These are phyloP conservation scores for Molossus alvarezi DNA, from an alignment of 2,797 vertebrate genomes.

Conservation along the genomic window DNA sequence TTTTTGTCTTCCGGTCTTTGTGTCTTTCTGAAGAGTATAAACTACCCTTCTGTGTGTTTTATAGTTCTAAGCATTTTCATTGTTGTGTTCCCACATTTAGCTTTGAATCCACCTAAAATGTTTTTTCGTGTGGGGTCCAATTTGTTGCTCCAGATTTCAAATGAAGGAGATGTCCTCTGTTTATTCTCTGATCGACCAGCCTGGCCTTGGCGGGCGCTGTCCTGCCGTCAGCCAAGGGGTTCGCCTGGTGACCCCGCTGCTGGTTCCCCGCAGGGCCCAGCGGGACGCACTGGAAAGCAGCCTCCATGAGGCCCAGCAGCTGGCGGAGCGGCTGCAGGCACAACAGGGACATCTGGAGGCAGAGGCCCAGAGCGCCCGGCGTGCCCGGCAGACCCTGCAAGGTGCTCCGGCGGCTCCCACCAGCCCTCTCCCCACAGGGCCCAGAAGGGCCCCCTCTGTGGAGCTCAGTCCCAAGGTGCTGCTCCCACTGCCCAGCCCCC, in stretches of 20 bases:
- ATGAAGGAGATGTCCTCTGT: background rate
- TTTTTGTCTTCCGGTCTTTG: background rate
- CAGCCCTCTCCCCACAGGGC: rapidly evolving
- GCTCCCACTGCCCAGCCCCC: rapidly evolving
- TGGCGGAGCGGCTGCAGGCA: slow-evolving; percentile 89
- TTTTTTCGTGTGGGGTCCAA: background rate
- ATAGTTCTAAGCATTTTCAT: background rate
- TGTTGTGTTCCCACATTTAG: background rate
- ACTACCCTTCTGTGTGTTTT: background rate
- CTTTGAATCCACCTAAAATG: background rate
- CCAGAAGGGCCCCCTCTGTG: too few species aligned
- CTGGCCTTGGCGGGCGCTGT: background rate
- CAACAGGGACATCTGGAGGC: slow-evolving; percentile 89
- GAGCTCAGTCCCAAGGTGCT: background rate
- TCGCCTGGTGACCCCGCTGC: background rate
- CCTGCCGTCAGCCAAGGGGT: rapidly evolving
- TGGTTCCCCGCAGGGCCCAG: slow-evolving; percentile 88
- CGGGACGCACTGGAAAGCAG: slow-evolving; percentile 91
- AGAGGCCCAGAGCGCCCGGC: slow-evolving; percentile 88
- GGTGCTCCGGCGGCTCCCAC: slow-evolving; percentile 84
- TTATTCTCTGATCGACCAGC: background rate
- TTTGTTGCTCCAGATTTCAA: background rate
- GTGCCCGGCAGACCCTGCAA: slow-evolving; percentile 91
- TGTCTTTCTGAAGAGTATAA: background rate
- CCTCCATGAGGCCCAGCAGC: slow-evolving; percentile 92